Evolutionary conservation across 2,113 vertebrate species (phyloP).

Genomic region (Gavialis gangeticus): DNA sequence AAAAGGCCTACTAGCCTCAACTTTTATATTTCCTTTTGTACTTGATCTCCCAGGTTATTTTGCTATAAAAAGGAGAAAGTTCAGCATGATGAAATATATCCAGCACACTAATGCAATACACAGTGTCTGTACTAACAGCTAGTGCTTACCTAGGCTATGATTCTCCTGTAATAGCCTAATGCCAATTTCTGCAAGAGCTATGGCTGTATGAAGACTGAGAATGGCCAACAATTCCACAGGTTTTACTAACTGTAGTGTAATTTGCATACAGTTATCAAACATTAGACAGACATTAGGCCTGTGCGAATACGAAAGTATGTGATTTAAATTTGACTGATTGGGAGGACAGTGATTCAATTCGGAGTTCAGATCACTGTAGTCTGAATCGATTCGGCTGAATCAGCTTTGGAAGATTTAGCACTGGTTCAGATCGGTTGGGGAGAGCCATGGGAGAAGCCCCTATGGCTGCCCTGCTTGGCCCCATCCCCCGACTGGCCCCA

Average conservation of each 20-base stretch:
- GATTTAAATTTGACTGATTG: too few relatives aligned
- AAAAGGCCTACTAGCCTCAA: not conserved
- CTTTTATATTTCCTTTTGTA: not conserved
- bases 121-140: not conserved
- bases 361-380: too few relatives aligned
- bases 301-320: too few relatives aligned
- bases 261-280: too few relatives aligned
- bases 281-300: too few relatives aligned
- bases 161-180: not conserved
- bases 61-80: not conserved
- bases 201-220: not conserved
- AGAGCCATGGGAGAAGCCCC: too few relatives aligned
- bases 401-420: too few relatives aligned
- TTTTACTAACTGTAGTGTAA: not conserved
- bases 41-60: not conserved
- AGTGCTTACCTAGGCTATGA: fast-evolving
- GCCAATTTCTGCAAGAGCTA: not conserved
- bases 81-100: not conserved
- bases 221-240: not conserved
- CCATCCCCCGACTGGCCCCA: too few relatives aligned
- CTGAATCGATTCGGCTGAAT: too few relatives aligned
- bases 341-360: too few relatives aligned
- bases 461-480: too few relatives aligned
- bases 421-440: too few relatives aligned
- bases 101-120: not conserved